These are phyloP conservation scores for Ptilodon capucinus DNA, from an alignment of 2,888 invertebrate species.

Conservation along the genomic window DNA sequence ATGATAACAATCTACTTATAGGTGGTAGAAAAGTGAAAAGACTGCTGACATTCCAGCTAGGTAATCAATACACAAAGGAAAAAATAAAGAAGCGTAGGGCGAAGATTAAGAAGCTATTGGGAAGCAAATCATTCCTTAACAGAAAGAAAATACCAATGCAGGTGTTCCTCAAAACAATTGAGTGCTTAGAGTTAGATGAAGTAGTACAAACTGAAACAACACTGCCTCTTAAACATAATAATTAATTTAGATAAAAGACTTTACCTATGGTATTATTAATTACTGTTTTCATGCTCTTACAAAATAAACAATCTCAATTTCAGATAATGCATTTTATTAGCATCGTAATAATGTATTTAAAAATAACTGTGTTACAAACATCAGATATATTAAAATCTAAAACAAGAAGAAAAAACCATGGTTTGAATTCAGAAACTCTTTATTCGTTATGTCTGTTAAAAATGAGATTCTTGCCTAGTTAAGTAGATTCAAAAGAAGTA, in stretches of 20 bases:
- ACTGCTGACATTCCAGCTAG: slow-evolving; percentile 79
- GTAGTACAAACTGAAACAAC: slow-evolving; percentile 55
- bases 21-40: slow-evolving; percentile 82
- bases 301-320: slow-evolving; percentile 20
- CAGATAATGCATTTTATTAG: background rate
- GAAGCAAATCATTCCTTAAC: slow-evolving; percentile 75
- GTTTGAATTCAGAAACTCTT: too few species aligned
- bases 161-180: slow-evolving; percentile 80
- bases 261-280: slow-evolving; percentile 47
- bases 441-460: background rate
- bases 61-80: slow-evolving; percentile 75
- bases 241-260: slow-evolving; percentile 22
- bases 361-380: too few species aligned
- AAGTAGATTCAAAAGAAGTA: background rate
- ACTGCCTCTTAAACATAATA: slow-evolving; percentile 36
- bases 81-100: slow-evolving; percentile 83
- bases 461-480: background rate
- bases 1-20: slow-evolving; percentile 67
- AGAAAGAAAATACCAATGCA: slow-evolving; percentile 81
- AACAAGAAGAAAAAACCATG: too few species aligned
- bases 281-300: slow-evolving; percentile 11
- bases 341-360: too few species aligned
- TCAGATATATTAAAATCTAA: too few species aligned
- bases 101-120: slow-evolving; percentile 81
- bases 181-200: slow-evolving; percentile 76